Evolutionary conservation across 2,113 vertebrate species (phyloP).

Genomic region (Saimiri boliviensis): DNA sequence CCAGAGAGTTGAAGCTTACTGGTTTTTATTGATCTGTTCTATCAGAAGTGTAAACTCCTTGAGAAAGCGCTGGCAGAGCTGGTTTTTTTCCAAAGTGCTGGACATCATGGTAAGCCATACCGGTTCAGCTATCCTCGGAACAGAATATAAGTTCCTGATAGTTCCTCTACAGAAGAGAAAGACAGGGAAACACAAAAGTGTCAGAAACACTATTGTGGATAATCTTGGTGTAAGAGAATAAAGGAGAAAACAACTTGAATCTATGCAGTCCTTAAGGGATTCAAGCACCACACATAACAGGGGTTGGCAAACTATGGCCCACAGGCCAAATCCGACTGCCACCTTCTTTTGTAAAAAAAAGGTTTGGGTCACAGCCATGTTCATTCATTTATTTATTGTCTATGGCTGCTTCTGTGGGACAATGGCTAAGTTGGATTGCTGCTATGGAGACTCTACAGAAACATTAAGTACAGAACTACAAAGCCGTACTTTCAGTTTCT

Average conservation of each 20-base stretch:
- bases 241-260: neutral
- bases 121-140: constrained; percentile 91
- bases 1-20: constrained; percentile 81
- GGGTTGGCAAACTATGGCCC: neutral
- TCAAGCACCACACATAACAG: neutral
- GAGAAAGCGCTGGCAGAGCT: constrained; percentile 90
- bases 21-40: constrained; percentile 91
- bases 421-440: neutral
- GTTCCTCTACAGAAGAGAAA: constrained; percentile 83
- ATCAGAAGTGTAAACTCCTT: constrained; percentile 89
- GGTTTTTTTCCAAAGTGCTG: constrained; percentile 86
- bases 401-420: neutral
- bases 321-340: neutral
- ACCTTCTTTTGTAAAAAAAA: neutral
- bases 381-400: neutral
- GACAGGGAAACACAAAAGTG: neutral
- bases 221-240: neutral
- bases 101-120: constrained; percentile 94
- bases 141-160: constrained; percentile 91
- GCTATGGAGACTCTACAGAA: neutral
- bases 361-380: neutral
- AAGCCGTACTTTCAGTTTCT: neutral
- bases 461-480: neutral
- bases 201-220: neutral
- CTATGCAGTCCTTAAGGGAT: neutral